Base-by-base conservation (phyloP, 2,113 vertebrate genomes). In the Pterocles gutturalis region DNA sequence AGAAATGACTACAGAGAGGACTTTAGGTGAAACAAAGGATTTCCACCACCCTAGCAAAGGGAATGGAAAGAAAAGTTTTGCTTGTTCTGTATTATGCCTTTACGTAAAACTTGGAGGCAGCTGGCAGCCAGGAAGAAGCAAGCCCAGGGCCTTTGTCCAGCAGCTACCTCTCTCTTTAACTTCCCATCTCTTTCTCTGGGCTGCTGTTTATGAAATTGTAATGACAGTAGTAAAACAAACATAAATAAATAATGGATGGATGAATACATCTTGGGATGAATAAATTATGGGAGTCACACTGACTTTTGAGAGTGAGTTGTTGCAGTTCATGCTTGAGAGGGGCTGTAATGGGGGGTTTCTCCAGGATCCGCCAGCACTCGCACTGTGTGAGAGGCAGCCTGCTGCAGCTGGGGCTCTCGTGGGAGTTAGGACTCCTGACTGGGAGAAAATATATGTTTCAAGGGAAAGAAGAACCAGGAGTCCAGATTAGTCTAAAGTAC, bases 221-320 rank as follows among this genome's bases (percentile, higher is more conserved):
- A 97, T 94, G 81, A 79, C 45, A 96, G 92, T 60, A 87, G 88
- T 89, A 87, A 96, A 93, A 73, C 69, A 96, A 89, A 93, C 0
- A n/a, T 89, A 93, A 90, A 94, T 98, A 96, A 97, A 96, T 96
- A 85, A 96, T 91, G 61, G 69, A 96, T 96, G 41, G 76, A 72
- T 54, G 83, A 95, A 87, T 93, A 55, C 31, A 95, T 91, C 93
- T 93, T 62, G 48, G 64, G 55, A 96, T 97, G 92, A 96, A 95
- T 96, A 94, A 97, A 91, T 96, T 54, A 94, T 89, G 72, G 93
- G 43, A 65, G 1, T 90, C 77, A 83, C 4, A 19, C 57, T 90
- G 88, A 80, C 45, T 92, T 97, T 96, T 55, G 71, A 82, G 87
- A 96, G 78, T 33, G 65, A 96, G 83, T 57, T 83, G 61, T 14